Base-by-base conservation (phyloP, 2,113 vertebrate genomes). In the Daubentonia madagascariensis region DNA sequence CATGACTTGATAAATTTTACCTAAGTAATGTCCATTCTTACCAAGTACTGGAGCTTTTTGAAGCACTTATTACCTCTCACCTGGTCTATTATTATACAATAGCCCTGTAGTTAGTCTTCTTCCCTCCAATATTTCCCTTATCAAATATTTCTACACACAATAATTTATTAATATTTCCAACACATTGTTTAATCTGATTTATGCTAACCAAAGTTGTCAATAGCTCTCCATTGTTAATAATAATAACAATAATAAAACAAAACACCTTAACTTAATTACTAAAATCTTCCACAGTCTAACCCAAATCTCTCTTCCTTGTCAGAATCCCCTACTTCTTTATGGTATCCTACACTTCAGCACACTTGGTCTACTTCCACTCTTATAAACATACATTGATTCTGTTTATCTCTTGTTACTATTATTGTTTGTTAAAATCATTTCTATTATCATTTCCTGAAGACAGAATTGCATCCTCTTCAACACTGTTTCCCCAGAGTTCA, bases 1-100 rank as follows among this genome's bases (percentile, higher is more conserved):
- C 37, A 80, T 32, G 25, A 88, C 57, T 57, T 95, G 14, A 43
- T 86, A 54, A 84, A 79, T 50, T 94, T 95, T 75, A 68, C 6
- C 3, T n/a, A 59, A 59, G 18, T 61, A 32, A 40, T 65, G 79
- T 50, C 3, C 28, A 32, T 85, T 59, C 54, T 68, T 86, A 84
- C 0, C 65, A 83, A 79, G 18, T 68, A 52, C 54, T 28, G 67
- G 32, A 22, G 2, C 7, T 50, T 84, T 85, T 59, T 35, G 61
- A 91, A 45, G 1, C 8, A 88, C 18, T 43, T 91, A 30, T 37
- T 25, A 85, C 13, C 23, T 57, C 28, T 52, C 11, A 91, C 7
- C 5, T 54, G 35, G 3, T 40, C 20, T 81, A 25, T 76, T 79
- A n/a, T n/a, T n/a, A n/a, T n/a, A 76, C 5, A 65, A 30, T 17